Base-by-base conservation (phyloP, 2,888 invertebrate genomes). In the Tuta absoluta region DNA sequence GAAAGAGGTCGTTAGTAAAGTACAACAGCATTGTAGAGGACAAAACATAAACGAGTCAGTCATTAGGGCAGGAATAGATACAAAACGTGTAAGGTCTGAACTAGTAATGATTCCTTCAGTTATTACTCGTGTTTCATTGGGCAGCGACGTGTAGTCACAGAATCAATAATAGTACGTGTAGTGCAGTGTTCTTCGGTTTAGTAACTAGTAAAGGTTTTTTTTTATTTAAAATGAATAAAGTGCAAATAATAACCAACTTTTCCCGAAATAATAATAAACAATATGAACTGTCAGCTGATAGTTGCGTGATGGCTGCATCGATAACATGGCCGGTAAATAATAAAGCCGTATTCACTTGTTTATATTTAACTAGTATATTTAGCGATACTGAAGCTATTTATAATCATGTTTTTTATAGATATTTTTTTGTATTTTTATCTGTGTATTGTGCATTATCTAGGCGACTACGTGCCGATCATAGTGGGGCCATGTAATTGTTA, bases 401-500 rank as follows among this genome's bases (percentile, higher is more conserved):
- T 58, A 38, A 61, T 61, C 61, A 49, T 61, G 19, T 33, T 49
- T 38, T 41, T 60, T 45, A 61, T 63, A 21, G 28, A 53, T 62
- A 61, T 66, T 57, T 57, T 48, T 64, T 62, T 21, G 41, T 60
- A 2, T 60, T 23, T 19, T 60, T 41, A 60, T 60, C 24, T 7
- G 49, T 14, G 19, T 62, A 62, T 62, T 61, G 21, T 61, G 38
- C 60, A 64, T 68, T 71, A 75, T 76, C 74, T 68, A 68, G 69
- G 67, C 65, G 69, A 67, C 69, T 73, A 65, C 70, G 73, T 73
- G 72, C 69, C 75, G 76, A 78, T 81, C 81, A 77, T 76, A 80
- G 75, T 75, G 11, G 72, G 75, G 72, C 71, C 72, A 72, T 75
- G 73, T 80, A 76, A 75, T 77, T 76, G 69, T 79, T 86, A 89